A percentile compares a stretch with the other conserved stretches of the same genome.
phyloP scores from a whole-genome alignment of 2,113 vertebrate species.

The Pleuronectes platessa region DNA sequence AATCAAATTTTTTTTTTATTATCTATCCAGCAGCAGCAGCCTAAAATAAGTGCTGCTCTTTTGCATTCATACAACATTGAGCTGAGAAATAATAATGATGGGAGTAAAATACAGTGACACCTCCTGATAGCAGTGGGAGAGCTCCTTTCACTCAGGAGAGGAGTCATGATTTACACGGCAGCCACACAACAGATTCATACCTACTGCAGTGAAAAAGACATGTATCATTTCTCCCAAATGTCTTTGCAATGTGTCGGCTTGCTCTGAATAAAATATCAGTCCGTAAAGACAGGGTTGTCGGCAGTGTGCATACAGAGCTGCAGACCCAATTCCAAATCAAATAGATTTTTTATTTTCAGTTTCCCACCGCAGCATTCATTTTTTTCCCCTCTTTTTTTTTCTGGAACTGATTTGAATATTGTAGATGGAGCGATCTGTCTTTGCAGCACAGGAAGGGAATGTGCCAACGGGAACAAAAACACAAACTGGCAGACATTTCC shows the following conservation, averaged over 20 bases:
- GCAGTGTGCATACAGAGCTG: slow-evolving; percentile 34
- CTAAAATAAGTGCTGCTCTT: background rate
- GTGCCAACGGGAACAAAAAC: slow-evolving; percentile 48
- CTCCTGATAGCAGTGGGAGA: slow-evolving; percentile 29
- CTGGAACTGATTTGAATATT: slow-evolving; percentile 61
- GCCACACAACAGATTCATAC: slow-evolving; percentile 39
- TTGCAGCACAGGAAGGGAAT: slow-evolving; percentile 37
- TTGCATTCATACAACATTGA: background rate
- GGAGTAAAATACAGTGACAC: slow-evolving; percentile 9
- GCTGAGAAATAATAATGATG: slow-evolving; percentile 22
- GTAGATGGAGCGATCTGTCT: slow-evolving; percentile 50
- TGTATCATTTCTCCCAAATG: slow-evolving; percentile 64
- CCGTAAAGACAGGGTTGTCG: slow-evolving; percentile 41
- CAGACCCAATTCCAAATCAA: slow-evolving; percentile 63
- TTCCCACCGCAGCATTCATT: slow-evolving; percentile 1
- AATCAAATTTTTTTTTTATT: background rate
- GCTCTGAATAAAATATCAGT: slow-evolving; percentile 69
- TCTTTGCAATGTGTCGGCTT: slow-evolving; percentile 46
- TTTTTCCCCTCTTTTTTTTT: background rate
- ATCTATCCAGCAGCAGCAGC: background rate
- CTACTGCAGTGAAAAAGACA: slow-evolving; percentile 53
- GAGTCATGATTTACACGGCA: slow-evolving; percentile 50
- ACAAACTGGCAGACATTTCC: slow-evolving; percentile 56
- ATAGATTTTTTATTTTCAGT: slow-evolving; percentile 43
- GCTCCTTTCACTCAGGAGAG: slow-evolving; percentile 29